Base-by-base conservation (phyloP, 2,797 vertebrate genomes). In the Corythornis leucogaster region DNA sequence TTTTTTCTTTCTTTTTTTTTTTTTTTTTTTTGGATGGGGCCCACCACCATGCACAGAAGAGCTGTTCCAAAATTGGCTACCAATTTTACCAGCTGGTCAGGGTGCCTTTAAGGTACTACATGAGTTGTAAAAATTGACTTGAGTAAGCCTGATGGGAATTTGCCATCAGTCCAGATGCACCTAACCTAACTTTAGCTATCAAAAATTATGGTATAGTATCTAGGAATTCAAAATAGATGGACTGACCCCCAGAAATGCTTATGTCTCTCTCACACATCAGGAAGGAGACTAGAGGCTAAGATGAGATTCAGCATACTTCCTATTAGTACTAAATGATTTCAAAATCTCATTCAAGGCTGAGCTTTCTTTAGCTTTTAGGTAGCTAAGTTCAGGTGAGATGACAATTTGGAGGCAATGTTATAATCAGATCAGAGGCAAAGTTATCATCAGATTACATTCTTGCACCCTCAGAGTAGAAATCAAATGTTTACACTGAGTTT, bases 151-250 rank as follows among this genome's bases (percentile, higher is more conserved):
- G 12, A 26, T 57, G 30, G 67, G 64, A n/a, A 33, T 33, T 53
- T 0, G 0, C 33, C 7, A 17, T 67, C 2, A 4, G 31, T 67
- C 25, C 9, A 38, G 20, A 26, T 5, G n/a, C 26, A 42, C 18
- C 3, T 68, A 22, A 26, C 12, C 8, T 62, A 81, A 43, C 8
- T 77, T 77, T 22, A 77, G 21, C 35, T 74, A 55, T 19, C 38
- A 58, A 71, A 87, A 75, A 22, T 45, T 53, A 77, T 50, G 26
- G 14, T 43, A 24, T 25, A 0, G 0, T 74, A 78, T 79, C 51
- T 67, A 70, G 17, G 6, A 48, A 26, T 57, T 33, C 28, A n/a
- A 42, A 31, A 33, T 2, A 55, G 19, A 16, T 53, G 30, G 19
- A 38, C 25, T 79, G 35, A 16, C 12, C 4, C 8, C 8, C 4